These are phyloP conservation scores for Hirundichthys speculiger DNA, from an alignment of 2,113 vertebrate genomes.

Conservation along the genomic window DNA sequence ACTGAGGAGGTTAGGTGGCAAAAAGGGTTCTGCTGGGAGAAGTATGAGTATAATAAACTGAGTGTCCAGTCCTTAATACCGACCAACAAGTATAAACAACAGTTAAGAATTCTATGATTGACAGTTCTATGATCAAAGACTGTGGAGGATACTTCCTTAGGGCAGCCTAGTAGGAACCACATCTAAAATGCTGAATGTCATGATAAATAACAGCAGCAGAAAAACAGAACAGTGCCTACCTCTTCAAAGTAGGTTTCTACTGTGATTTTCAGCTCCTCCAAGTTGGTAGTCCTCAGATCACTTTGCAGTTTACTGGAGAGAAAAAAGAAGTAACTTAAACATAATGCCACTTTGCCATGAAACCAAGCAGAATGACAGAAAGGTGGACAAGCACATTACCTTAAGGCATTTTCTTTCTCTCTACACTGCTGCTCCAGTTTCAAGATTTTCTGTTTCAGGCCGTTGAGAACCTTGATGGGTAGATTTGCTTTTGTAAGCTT, in stretches of 20 bases:
- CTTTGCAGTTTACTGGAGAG: conserved; percentile 86
- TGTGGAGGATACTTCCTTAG: too few relatives aligned
- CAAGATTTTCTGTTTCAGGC: conserved; percentile 89
- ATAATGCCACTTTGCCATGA: background rate
- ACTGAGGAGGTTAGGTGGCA: too few relatives aligned
- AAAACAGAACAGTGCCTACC: conserved; percentile 71
- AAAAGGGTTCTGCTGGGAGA: too few relatives aligned
- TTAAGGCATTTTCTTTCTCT: conserved; percentile 87
- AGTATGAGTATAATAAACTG: too few relatives aligned
- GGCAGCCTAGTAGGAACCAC: too few relatives aligned
- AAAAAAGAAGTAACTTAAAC: background rate
- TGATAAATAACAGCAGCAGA: too few relatives aligned
- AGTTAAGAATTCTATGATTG: too few relatives aligned
- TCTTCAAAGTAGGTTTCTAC: conserved; percentile 90
- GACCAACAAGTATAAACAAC: too few relatives aligned
- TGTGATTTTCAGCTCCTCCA: conserved; percentile 90
- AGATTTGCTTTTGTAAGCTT: conserved; percentile 30
- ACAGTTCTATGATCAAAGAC: too few relatives aligned
- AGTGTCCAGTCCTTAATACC: too few relatives aligned
- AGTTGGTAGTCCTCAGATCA: conserved; percentile 84
- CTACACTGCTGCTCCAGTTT: conserved; percentile 91
- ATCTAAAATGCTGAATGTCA: too few relatives aligned
- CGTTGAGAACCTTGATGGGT: conserved; percentile 82
- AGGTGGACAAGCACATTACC: conserved; percentile 64
- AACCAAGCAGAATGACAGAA: rapidly evolving